A percentile compares a stretch with the other conserved stretches of the same genome.
phyloP scores from a whole-genome alignment of 35 echinoderm and acorn worm genomes.

The Ptychodera flava region DNA sequence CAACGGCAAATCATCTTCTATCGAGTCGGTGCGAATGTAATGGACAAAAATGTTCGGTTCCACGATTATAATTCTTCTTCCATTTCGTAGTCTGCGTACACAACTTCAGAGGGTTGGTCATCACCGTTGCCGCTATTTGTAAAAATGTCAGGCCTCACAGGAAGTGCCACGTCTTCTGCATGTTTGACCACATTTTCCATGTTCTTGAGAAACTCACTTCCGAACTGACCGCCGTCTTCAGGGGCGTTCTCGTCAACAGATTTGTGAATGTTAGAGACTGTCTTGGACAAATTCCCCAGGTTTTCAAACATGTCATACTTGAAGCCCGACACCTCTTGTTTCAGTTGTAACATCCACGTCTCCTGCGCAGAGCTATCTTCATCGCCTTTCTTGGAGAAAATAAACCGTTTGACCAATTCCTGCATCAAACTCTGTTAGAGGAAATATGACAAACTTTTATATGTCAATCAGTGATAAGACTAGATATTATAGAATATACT shows the following conservation, averaged over 20 bases:
- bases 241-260: neutral
- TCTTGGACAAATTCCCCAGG: conserved; percentile 8
- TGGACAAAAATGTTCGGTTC: no score
- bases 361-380: conserved; percentile 94
- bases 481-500: no score
- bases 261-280: neutral
- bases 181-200: neutral
- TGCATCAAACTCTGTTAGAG: conserved; percentile 82
- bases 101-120: no score
- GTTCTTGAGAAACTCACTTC: neutral
- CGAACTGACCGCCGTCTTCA: neutral
- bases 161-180: neutral
- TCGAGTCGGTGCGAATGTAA: no score
- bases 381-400: conserved; percentile 80
- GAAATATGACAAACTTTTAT: conserved; percentile 20
- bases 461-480: no score
- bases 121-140: no score
- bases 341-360: conserved; percentile 90
- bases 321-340: conserved; percentile 96
- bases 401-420: conserved; percentile 84
- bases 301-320: conserved; percentile 99
- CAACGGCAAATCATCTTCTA: no score
- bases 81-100: no score
- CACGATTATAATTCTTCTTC: no score
- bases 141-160: neutral